Evolutionary conservation across 1,140 invertebrate species (phyloP).

Genomic region (Bombus consobrinus): DNA sequence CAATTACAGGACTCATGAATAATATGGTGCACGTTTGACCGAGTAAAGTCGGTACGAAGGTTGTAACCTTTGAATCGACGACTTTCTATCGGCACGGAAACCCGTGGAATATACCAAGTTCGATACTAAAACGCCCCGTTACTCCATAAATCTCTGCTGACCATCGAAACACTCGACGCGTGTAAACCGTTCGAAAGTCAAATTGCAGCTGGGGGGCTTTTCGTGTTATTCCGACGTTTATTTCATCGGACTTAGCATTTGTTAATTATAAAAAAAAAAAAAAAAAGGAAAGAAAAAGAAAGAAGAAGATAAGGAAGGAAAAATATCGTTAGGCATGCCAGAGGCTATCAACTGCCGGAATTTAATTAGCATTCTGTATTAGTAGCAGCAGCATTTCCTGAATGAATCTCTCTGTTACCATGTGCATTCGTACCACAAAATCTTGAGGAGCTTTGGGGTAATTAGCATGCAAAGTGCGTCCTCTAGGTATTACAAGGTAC

Average conservation of each 20-base stretch:
- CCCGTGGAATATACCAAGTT: conserved; percentile 27
- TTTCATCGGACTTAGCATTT: background rate
- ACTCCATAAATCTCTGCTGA: conserved; percentile 36
- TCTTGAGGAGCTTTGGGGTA: background rate
- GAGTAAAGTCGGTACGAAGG: conserved; percentile 27
- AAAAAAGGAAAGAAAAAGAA: background rate
- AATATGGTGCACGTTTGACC: conserved; percentile 23
- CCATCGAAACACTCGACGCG: conserved; percentile 30
- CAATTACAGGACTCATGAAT: conserved; percentile 46
- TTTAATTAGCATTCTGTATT: conserved; percentile 32
- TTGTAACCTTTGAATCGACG: conserved; percentile 34
- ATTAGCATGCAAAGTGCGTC: conserved; percentile 14
- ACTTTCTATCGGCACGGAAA: conserved; percentile 43
- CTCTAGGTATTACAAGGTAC: background rate
- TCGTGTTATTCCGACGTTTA: background rate
- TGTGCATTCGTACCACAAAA: conserved; percentile 3
- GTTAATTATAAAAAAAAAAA: background rate
- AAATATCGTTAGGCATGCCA: background rate
- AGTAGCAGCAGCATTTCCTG: conserved; percentile 30
- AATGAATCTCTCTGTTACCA: conserved; percentile 6
- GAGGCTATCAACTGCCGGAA: background rate
- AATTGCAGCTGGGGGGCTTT: conserved; percentile 15
- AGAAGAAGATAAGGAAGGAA: background rate
- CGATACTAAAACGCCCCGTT: conserved; percentile 45
- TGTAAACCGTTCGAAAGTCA: conserved; percentile 38